These are phyloP conservation scores for Synergus japonicus DNA, from an alignment of 2,888 invertebrate genomes.

Conservation along the genomic window DNA sequence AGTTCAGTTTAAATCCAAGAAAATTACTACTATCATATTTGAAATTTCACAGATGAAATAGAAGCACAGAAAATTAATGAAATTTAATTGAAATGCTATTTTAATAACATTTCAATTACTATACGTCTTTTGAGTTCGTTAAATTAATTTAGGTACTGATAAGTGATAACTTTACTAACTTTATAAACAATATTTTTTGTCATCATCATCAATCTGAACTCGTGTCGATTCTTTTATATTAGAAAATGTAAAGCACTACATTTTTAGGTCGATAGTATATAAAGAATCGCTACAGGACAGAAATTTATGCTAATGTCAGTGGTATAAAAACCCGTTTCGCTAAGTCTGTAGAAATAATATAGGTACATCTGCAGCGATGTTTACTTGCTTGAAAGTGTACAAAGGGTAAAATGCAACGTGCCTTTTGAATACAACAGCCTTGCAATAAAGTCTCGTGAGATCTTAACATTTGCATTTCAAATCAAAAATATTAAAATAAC, in stretches of 20 bases:
- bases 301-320: background rate
- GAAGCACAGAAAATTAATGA: too few species aligned
- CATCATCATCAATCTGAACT: background rate
- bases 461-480: too few species aligned
- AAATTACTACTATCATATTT: too few species aligned
- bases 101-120: too few species aligned
- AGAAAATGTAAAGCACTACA: background rate
- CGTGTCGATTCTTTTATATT: background rate
- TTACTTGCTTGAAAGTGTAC: background rate
- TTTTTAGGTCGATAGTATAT: background rate
- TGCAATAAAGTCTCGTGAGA: too few species aligned
- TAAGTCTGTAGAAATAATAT: background rate
- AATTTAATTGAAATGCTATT: too few species aligned
- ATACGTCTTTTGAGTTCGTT: too few species aligned
- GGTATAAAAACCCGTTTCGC: background rate
- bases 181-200: background rate
- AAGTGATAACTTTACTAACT: background rate
- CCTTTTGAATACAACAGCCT: background rate
- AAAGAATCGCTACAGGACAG: background rate
- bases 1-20: too few species aligned
- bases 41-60: too few species aligned
- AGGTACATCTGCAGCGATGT: background rate
- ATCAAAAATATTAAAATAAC: too few species aligned
- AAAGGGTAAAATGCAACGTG: background rate
- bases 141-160: too few species aligned